A percentile compares a stretch with the other conserved stretches of the same genome.
phyloP scores from a whole-genome alignment of 2,888 invertebrate genomes.

The Onthophagus sagittarius region DNA sequence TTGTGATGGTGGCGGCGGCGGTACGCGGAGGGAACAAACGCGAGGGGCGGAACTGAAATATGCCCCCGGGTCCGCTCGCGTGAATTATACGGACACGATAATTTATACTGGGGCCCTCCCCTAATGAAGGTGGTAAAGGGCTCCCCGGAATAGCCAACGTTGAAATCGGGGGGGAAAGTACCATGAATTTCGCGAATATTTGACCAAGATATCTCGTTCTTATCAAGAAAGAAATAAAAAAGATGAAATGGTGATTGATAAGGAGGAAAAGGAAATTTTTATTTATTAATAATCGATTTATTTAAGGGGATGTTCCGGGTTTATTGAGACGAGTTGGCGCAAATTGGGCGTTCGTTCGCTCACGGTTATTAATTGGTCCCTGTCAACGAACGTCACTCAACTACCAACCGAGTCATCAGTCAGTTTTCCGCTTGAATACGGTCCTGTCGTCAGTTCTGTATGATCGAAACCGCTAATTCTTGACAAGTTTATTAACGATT shows the following conservation, averaged over 20 bases:
- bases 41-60: constrained; percentile 37
- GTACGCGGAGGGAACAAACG: neutral
- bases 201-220: neutral
- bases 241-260: too few relatives aligned
- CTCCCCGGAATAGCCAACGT: constrained; percentile 19
- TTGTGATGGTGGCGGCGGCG: too few relatives aligned
- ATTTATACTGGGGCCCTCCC: constrained; percentile 42
- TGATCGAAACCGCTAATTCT: neutral
- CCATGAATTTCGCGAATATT: neutral
- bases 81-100: constrained; percentile 45
- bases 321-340: constrained; percentile 5
- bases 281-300: too few relatives aligned
- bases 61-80: constrained; percentile 38
- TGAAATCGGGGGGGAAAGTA: neutral
- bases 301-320: neutral
- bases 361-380: constrained; percentile 37
- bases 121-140: constrained; percentile 47
- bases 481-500: constrained; percentile 4
- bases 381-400: constrained; percentile 36
- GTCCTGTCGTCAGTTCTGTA: neutral
- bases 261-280: too few relatives aligned
- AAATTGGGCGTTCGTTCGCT: constrained; percentile 33
- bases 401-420: constrained; percentile 35
- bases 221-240: neutral
- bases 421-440: constrained; percentile 23